Conservation (phyloP, 1,140 invertebrate genomes). For the Arion vulgaris region DNA sequence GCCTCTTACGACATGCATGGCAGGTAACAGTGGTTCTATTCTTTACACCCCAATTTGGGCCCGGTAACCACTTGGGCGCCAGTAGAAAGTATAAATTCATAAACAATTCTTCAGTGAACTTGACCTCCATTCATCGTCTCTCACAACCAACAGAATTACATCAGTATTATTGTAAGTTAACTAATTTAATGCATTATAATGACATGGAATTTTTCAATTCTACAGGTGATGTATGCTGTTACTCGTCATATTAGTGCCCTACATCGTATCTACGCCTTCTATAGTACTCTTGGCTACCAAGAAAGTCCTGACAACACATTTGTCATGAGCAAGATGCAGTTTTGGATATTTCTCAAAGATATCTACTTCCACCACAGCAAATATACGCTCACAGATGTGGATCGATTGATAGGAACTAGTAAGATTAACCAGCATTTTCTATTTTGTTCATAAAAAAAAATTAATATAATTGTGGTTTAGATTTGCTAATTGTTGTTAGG, state of each 20-base stretch:
- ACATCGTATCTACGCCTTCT: slow-evolving; percentile 69
- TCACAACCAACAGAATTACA: too few relatives aligned
- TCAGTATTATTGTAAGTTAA: too few relatives aligned
- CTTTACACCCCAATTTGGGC: too few relatives aligned
- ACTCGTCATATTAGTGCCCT: slow-evolving; percentile 67
- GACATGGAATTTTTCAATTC: background rate
- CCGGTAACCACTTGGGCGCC: too few relatives aligned
- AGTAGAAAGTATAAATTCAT: too few relatives aligned
- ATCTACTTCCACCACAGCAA: slow-evolving; percentile 67
- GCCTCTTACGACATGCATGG: too few relatives aligned
- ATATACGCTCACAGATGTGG: slow-evolving; percentile 69
- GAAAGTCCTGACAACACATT: slow-evolving; percentile 72
- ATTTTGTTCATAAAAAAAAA: slow-evolving; percentile 3
- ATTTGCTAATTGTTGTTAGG: background rate
- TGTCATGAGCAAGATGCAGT: slow-evolving; percentile 72
- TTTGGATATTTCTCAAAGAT: slow-evolving; percentile 73
- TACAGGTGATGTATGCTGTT: slow-evolving; percentile 66
- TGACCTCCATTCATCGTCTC: too few relatives aligned
- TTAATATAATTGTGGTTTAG: background rate
- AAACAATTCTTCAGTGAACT: too few relatives aligned
- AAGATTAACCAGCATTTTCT: slow-evolving; percentile 4
- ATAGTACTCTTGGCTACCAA: slow-evolving; percentile 69
- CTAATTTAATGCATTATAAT: too few relatives aligned
- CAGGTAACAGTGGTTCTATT: too few relatives aligned
- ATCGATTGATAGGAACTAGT: slow-evolving; percentile 65